These are phyloP conservation scores for Arge pagana DNA, from an alignment of 2,888 invertebrate genomes.

Conservation along the genomic window DNA sequence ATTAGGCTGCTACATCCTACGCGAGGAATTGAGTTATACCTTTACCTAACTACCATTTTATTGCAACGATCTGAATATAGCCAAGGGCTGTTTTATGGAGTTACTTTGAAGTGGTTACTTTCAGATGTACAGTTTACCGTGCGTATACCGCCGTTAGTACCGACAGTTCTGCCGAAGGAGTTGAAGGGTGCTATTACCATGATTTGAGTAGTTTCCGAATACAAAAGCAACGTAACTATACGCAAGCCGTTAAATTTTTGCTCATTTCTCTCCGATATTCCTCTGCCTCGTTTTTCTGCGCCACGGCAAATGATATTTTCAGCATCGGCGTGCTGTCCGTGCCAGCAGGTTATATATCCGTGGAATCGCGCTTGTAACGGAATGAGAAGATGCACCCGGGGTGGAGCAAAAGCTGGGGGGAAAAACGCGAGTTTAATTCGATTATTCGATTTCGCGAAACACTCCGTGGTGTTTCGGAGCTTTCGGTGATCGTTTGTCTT, in stretches of 20 bases:
- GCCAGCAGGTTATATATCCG: no score
- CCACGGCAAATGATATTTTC: background rate
- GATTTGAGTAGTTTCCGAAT: background rate
- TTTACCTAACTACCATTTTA: slow-evolving; percentile 39
- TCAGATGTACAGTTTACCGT: slow-evolving; percentile 30
- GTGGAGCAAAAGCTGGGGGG: no score
- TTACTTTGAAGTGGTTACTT: slow-evolving; percentile 50
- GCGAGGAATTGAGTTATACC: slow-evolving; percentile 48
- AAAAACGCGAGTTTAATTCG: no score
- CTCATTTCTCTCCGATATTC: background rate
- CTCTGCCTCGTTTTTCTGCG: background rate
- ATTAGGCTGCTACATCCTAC: background rate
- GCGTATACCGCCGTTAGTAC: background rate
- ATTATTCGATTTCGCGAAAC: no score
- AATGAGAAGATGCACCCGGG: no score
- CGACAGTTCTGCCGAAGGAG: background rate
- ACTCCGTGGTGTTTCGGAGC: no score
- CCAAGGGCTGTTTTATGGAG: slow-evolving; percentile 49
- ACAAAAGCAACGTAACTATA: background rate
- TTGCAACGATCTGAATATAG: slow-evolving; percentile 50
- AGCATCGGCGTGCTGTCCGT: no score
- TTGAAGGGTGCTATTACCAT: slow-evolving; percentile 3
- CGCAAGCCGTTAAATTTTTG: no score
- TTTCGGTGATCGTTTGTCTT: no score
- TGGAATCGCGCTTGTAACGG: no score